These are phyloP conservation scores for Helleia helle DNA, from an alignment of 2,888 invertebrate species.

Conservation along the genomic window DNA sequence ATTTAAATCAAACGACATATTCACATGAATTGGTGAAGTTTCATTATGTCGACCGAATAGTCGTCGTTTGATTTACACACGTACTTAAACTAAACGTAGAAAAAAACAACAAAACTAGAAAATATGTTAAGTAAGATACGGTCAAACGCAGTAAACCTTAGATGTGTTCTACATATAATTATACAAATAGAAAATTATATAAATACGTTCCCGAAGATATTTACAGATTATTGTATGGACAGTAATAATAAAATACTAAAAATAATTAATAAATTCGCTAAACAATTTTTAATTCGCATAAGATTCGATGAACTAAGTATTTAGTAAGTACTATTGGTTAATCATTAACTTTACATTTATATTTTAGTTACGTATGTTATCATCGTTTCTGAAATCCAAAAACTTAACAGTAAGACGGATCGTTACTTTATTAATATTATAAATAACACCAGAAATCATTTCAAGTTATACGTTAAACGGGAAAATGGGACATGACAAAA, in stretches of 20 bases:
- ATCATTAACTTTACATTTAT: slow-evolving; percentile 58
- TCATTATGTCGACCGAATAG: slow-evolving; percentile 19
- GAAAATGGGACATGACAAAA: slow-evolving; percentile 33
- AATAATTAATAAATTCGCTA: slow-evolving; percentile 67
- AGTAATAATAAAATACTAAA: slow-evolving; percentile 27
- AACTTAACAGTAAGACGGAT: slow-evolving; percentile 61
- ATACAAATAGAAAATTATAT: slow-evolving; percentile 38
- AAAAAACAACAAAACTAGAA: slow-evolving; percentile 35
- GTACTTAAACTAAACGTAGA: slow-evolving; percentile 37
- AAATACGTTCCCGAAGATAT: slow-evolving; percentile 60
- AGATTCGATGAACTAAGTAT: slow-evolving; percentile 49
- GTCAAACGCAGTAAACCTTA: slow-evolving; percentile 30
- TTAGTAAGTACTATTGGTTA: slow-evolving; percentile 58
- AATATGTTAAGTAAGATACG: slow-evolving; percentile 9
- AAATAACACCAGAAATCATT: slow-evolving; percentile 16
- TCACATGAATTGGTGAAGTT: slow-evolving; percentile 14
- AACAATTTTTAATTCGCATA: slow-evolving; percentile 52
- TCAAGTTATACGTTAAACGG: slow-evolving; percentile 19
- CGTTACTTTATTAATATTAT: slow-evolving; percentile 34
- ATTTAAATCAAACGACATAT: slow-evolving; percentile 26
- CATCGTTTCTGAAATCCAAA: slow-evolving; percentile 51
- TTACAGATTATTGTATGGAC: slow-evolving; percentile 56
- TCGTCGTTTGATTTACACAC: slow-evolving; percentile 37
- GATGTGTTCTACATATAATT: slow-evolving; percentile 40
- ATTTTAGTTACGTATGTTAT: slow-evolving; percentile 69